Evolutionary conservation across 92 coral and sea anemone species (phyloP), one percentile per base, ranked within the genome.

Genomic region (Pocillopora meandrina): DNA sequence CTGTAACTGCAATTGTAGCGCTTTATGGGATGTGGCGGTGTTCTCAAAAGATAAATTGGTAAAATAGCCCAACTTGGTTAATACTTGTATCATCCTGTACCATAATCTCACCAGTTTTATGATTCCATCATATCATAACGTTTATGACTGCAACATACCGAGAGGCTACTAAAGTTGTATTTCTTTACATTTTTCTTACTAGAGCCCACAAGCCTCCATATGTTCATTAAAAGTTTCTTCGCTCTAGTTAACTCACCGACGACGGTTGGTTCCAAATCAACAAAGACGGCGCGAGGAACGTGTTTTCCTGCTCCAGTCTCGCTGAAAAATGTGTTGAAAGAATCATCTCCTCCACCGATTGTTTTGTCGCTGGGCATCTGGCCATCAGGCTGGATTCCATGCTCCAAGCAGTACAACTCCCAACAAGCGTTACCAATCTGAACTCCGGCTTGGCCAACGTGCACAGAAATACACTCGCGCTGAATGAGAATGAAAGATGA

Each of bases 341-440:
- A 95, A 76, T 95, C 98, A 36, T 95, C 98, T 64, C 94, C 95
- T 12, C 93, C 98, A 66, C 88, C 91, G 74, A 86, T 76, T 31
- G 90, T 89, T 31, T 83, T 86, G 86, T 93, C 94, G 57, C 96
- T 90, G 36, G 93, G 98, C 90, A 91, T 90, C 72, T 93, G 97
- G 13, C 98, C 98, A 87, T 95, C 97, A 26, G 98, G 97, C 68
- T 90, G 93, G 80, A 95, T 95, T 73, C 94, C 96, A 76, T 95
- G 98, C 85, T 95, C 98, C 89, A 95, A 83, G 72, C 98, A 95
- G 88, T 95, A 95, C 86, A 95, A 85, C 91, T 95, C 98, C 98
- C 98, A 95, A 76, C 98, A 95, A 33, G 94, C 96, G 58, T 95
- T 95, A 10, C 98, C 98, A 76, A 95, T 92, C 82, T 95, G 98